Conservation (phyloP, 2,797 vertebrate species). For the Pseudochirops cupreus region DNA sequence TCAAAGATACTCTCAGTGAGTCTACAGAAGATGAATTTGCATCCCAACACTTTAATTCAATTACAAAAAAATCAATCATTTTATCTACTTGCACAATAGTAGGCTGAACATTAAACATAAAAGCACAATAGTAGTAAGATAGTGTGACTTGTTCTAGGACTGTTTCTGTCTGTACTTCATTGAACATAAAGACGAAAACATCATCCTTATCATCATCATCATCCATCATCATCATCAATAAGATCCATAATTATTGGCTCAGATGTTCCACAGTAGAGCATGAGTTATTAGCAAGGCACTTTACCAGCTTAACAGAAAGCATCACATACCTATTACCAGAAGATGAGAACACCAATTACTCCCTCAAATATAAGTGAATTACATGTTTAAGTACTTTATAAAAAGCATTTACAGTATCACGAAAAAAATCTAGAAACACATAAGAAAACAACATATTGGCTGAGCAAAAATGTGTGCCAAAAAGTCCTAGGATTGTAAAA, state of each 20-base stretch:
- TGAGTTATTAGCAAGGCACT: slow-evolving; percentile 8
- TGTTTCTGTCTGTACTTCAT: not conserved
- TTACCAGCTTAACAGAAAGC: slow-evolving; percentile 7
- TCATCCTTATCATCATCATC: not conserved
- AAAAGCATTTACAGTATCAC: not conserved
- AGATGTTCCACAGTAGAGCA: not conserved
- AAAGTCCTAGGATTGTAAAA: not conserved
- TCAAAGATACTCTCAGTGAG: not conserved
- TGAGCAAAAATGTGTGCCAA: not conserved
- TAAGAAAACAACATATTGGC: not conserved
- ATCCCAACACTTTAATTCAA: not conserved
- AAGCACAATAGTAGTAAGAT: not conserved
- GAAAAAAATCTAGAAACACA: not conserved
- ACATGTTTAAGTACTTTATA: not conserved
- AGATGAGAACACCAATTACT: not conserved
- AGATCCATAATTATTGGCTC: slow-evolving; percentile 8
- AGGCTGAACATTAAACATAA: not conserved
- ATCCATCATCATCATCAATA: not conserved
- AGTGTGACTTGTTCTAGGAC: not conserved
- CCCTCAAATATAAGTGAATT: not conserved
- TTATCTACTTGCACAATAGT: not conserved
- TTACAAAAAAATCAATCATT: not conserved
- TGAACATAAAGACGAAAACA: not conserved
- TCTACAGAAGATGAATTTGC: not conserved
- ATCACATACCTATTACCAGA: not conserved